Percentiles rank a stretch among this genome's conserved stretches.
Conservation (phyloP, 2,797 vertebrate genomes). For the Monodelphis domestica region DNA sequence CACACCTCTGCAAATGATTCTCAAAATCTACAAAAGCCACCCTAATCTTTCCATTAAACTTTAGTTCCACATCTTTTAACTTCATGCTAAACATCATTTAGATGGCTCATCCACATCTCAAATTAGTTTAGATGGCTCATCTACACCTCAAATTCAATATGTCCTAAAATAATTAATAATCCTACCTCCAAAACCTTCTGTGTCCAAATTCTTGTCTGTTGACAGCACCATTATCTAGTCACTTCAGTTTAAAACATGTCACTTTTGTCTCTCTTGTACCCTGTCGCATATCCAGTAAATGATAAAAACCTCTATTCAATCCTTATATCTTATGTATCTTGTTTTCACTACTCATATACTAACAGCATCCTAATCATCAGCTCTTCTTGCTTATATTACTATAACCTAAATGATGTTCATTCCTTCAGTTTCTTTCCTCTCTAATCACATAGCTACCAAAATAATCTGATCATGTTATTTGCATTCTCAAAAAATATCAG, state of each 20-base stretch:
- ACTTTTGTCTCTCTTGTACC: background rate
- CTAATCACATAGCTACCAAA: background rate
- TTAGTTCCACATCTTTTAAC: background rate
- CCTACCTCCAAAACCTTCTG: background rate
- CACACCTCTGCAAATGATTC: background rate
- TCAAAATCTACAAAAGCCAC: background rate
- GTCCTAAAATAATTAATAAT: background rate
- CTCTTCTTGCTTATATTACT: background rate
- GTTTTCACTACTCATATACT: background rate
- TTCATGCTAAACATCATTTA: background rate
- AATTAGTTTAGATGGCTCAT: background rate
- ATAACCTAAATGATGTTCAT: background rate
- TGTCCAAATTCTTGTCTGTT: background rate
- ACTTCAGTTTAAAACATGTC: background rate
- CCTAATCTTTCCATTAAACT: background rate
- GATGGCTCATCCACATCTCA: background rate
- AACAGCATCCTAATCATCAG: background rate
- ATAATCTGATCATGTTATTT: background rate
- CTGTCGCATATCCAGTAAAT: background rate
- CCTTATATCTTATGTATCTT: background rate
- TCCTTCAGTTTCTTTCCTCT: background rate
- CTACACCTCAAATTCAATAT: background rate
- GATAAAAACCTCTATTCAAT: background rate
- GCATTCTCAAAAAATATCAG: background rate
- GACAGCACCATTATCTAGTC: background rate